Base-by-base conservation (phyloP, 2,797 vertebrate genomes). In the Poeciliopsis infans region DNA sequence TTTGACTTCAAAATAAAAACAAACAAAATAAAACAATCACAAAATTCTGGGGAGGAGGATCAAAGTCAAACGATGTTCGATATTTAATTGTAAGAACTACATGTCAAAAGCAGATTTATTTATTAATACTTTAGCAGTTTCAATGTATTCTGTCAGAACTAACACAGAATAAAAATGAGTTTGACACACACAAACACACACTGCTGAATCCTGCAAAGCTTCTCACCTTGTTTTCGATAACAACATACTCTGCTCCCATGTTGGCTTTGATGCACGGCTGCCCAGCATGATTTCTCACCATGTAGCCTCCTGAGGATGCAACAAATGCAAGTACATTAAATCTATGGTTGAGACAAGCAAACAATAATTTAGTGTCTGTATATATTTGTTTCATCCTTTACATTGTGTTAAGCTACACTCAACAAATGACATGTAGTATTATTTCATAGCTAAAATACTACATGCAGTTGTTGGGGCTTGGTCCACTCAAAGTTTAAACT, bases 181-280 rank as follows among this genome's bases (percentile, higher is more conserved):
- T 51, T 51, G 36, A 73, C 31, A 68, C 13, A 69, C 13, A 16
- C 51, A 46, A 66, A 74, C 55, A 70, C 66, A 76, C 74, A 11
- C 20, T 33, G 78, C 79, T 91, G 79, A 88, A n/a, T n/a, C 12
- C 12, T n/a, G 75, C 33, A 4, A 70, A 80, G 57, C 72, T n/a
- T 53, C 80, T 82, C 12, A 96, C 95, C 93, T 95, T 92, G 11
- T 92, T 88, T 47, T 89, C 86, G 0, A 13, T 85, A 75, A 95
- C 49, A 0, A 94, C 84, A 83, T 81, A 96, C 83, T 92, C 89
- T 10, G 80, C 92, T 74, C 94, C 96, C 85, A 95, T 75, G 5
- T 61, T 79, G 18, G 83, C 88, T 89, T 84, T 94, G 68, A 95
- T 83, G 79, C 95, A 96, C 7, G 78, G 68, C 36, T 36, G 84